Evolutionary conservation across 2,797 vertebrate species (phyloP).

Genomic region (Carduelis carduelis): DNA sequence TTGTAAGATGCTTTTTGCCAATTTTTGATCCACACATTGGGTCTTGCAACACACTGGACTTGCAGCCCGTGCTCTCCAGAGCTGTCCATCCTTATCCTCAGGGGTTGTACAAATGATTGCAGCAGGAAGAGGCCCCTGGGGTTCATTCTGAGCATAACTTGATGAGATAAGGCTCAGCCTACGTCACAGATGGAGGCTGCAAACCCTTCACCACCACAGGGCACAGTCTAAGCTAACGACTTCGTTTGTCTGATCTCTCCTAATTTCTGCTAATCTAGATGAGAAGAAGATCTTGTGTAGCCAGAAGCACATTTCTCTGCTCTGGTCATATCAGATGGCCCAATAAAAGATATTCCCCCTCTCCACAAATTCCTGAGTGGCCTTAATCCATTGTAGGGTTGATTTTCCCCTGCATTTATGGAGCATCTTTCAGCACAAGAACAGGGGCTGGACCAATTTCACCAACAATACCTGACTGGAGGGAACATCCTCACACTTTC

Average conservation of each 20-base stretch:
- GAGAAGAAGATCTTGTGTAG: not conserved
- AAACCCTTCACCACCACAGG: slow-evolving; percentile 1
- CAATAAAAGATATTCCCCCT: not conserved
- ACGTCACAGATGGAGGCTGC: not conserved
- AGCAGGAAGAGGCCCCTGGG: not conserved
- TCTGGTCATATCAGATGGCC: not conserved
- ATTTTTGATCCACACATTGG: rapidly evolving
- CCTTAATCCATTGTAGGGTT: not conserved
- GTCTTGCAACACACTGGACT: not conserved
- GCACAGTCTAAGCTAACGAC: not conserved
- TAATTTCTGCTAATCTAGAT: slow-evolving; percentile 12
- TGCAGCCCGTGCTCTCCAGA: not conserved
- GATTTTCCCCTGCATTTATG: not conserved
- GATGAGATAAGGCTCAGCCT: slow-evolving; percentile 7
- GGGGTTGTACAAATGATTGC: not conserved
- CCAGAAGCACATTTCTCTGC: not conserved
- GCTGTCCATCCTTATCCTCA: not conserved
- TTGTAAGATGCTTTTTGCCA: not conserved
- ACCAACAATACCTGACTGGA: not conserved
- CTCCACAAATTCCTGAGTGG: not conserved
- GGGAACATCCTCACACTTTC: not conserved
- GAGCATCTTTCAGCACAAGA: not conserved
- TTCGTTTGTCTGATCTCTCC: slow-evolving; percentile 17
- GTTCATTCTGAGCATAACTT: slow-evolving; percentile 30
- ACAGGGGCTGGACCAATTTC: not conserved